Conservation (phyloP, 2,888 invertebrate species). For the Drosophila merina region DNA sequence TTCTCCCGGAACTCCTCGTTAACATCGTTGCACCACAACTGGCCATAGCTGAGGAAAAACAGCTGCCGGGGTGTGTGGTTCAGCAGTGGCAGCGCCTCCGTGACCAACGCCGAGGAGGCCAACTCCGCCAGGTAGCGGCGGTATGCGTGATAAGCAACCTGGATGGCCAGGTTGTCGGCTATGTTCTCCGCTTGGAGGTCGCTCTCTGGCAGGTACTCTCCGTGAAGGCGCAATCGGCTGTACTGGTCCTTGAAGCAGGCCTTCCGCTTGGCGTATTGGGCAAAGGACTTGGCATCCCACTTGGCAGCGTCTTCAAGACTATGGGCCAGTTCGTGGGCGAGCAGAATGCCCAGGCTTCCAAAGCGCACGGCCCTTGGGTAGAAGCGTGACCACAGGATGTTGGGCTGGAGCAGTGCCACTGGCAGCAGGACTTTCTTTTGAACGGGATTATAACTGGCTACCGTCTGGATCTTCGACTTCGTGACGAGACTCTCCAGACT, state of each 20-base stretch:
- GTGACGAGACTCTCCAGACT: conserved; percentile 33
- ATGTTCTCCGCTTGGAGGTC: conserved; percentile 79
- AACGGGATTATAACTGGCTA: conserved; percentile 56
- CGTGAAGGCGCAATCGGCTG: conserved; percentile 67
- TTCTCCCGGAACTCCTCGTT: conserved; percentile 70
- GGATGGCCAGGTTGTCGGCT: conserved; percentile 81
- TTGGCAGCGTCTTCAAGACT: conserved; percentile 70
- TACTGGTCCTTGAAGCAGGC: conserved; percentile 79
- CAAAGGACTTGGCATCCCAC: conserved; percentile 72
- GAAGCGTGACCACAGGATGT: conserved; percentile 76
- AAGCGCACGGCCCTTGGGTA: conserved; percentile 80
- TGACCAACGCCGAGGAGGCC: conserved; percentile 34
- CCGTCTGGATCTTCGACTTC: conserved; percentile 16
- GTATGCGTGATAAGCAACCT: conserved; percentile 79
- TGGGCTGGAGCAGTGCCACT: conserved; percentile 75
- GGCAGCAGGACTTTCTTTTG: conserved; percentile 73
- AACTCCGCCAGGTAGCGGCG: conserved; percentile 59
- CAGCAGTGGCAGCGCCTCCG: conserved; percentile 74
- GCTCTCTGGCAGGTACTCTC: conserved; percentile 67
- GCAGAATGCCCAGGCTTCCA: conserved; percentile 74
- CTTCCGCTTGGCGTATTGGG: conserved; percentile 65
- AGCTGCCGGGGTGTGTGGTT: conserved; percentile 71
- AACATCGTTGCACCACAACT: conserved; percentile 78
- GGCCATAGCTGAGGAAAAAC: conserved; percentile 80
- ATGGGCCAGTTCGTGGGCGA: conserved; percentile 79